Percentiles rank a stretch among this genome's conserved stretches.
Conservation (phyloP, 2,888 invertebrate species). For the Tineola bisselliella region DNA sequence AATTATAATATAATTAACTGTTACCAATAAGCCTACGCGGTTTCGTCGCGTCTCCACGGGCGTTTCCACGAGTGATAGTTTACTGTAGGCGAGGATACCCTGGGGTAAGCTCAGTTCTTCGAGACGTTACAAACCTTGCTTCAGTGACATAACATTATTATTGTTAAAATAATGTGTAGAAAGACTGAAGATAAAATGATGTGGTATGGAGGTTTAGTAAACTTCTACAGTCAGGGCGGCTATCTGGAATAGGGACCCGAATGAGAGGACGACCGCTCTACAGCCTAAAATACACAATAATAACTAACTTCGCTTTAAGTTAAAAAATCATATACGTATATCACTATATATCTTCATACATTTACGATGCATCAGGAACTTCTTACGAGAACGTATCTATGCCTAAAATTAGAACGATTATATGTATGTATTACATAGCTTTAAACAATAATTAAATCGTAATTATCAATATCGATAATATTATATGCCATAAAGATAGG, state of each 20-base stretch:
- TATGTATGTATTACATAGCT: slow-evolving; percentile 71
- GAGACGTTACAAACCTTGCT: neutral
- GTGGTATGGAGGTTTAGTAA: neutral
- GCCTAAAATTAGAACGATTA: slow-evolving; percentile 70
- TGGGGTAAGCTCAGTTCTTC: neutral
- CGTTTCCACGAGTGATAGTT: slow-evolving; percentile 45
- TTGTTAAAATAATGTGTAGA: slow-evolving; percentile 14
- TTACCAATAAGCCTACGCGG: slow-evolving; percentile 68
- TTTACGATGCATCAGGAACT: slow-evolving; percentile 69
- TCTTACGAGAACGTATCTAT: slow-evolving; percentile 69
- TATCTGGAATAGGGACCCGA: slow-evolving; percentile 3
- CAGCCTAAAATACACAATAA: slow-evolving; percentile 55
- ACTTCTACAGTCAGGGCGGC: neutral
- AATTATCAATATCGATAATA: slow-evolving; percentile 70
- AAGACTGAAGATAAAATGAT: neutral
- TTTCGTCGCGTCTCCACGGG: slow-evolving; percentile 31
- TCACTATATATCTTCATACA: slow-evolving; percentile 68
- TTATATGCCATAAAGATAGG: slow-evolving; percentile 71
- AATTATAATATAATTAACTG: slow-evolving; percentile 56
- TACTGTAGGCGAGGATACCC: slow-evolving; percentile 9
- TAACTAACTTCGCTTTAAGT: slow-evolving; percentile 65
- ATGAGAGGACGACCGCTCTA: slow-evolving; percentile 61
- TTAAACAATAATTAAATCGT: slow-evolving; percentile 70
- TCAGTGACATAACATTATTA: neutral
- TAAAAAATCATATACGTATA: slow-evolving; percentile 68